Base-by-base conservation (phyloP, 2,888 invertebrate species). In the Syrphus vitripennis region DNA sequence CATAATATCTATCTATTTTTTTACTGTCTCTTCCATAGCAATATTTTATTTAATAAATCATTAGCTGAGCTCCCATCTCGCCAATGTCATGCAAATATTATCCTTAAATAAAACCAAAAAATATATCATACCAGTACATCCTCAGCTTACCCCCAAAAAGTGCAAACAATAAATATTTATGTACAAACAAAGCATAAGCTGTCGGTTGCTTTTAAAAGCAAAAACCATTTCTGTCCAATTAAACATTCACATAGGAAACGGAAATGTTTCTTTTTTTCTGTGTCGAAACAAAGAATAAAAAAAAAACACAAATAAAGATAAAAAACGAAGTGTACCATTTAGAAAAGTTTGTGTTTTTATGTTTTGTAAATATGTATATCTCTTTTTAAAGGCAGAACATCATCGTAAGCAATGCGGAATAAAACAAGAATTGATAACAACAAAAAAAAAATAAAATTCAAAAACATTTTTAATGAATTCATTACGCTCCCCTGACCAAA, bases 181-280 rank as follows among this genome's bases (percentile, higher is more conserved):
- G 31, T 50, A 9, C 50, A 48, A 67, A 67, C 61, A 61, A 14
- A 10, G 48, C 65, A 67, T 67, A 48, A 48, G 65, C 34, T 48
- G 67, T 65, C 19, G 34, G 59, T 40, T n/a, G 24, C 31, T 21
- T 50, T 48, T 42, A 45, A 67, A 50, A 67, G 50, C 29, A 63
- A 67, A 67, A 67, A n/a, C 67, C 48, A 67, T 67, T 67, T 50
- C 48, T 67, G 67, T 67, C 48, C 48, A 67, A 67, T 67, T 67
- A 50, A 67, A 50, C 67, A 67, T 67, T 67, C 48, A 48, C 67
- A 67, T 67, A 67, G 65, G 67, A 67, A 67, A 67, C 48, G 67
- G 67, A 67, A 50, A 67, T 67, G 12, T 7, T 48, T 3, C 24
- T 31, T 67, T 29, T 29, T 48, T 24, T 34, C 48, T n/a, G 9